Percentiles rank a stretch among this genome's conserved stretches.
These are phyloP conservation scores for Tachyglossus aculeatus DNA, from an alignment of 2,797 vertebrate species.

Conservation along the genomic window DNA sequence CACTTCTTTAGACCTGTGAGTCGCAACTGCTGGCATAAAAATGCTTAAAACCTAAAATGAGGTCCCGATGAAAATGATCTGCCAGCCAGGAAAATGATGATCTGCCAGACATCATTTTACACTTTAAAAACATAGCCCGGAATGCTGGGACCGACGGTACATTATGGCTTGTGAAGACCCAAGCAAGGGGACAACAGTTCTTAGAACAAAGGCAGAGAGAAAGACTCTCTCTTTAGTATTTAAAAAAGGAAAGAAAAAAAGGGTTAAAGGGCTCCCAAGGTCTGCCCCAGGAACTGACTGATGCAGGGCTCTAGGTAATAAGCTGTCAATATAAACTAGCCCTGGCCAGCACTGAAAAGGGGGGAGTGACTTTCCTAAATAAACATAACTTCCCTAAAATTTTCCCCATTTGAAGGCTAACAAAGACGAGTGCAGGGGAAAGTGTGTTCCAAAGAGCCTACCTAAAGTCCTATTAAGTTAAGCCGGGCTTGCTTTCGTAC, in stretches of 20 bases:
- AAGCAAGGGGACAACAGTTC: conserved; percentile 37
- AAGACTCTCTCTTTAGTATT: too few species aligned
- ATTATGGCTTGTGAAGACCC: conserved; percentile 54
- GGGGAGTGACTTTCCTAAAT: conserved; percentile 39
- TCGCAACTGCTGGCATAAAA: conserved; percentile 45
- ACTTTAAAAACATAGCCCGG: conserved; percentile 23
- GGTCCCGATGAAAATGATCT: conserved; percentile 28
- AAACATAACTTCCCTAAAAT: conserved; percentile 58
- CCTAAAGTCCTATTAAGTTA: conserved; percentile 23
- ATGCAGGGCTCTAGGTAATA: neutral
- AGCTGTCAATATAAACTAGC: conserved; percentile 20
- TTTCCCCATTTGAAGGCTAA: conserved; percentile 36
- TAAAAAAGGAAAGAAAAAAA: conserved; percentile 22
- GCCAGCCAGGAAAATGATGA: conserved; percentile 11
- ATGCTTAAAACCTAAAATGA: neutral
- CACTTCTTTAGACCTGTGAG: conserved; percentile 60
- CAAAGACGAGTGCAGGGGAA: conserved; percentile 23
- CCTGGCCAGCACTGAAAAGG: conserved; percentile 53
- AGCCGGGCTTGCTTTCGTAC: conserved; percentile 24
- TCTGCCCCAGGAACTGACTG: conserved; percentile 33
- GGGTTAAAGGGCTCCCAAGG: conserved; percentile 32
- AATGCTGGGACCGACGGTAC: conserved; percentile 46
- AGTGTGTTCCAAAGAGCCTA: conserved; percentile 41
- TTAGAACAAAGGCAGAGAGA: too few species aligned
- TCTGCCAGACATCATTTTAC: conserved; percentile 17